Base-by-base conservation (phyloP, 2,797 vertebrate species). In the Spea hammondii region DNA sequence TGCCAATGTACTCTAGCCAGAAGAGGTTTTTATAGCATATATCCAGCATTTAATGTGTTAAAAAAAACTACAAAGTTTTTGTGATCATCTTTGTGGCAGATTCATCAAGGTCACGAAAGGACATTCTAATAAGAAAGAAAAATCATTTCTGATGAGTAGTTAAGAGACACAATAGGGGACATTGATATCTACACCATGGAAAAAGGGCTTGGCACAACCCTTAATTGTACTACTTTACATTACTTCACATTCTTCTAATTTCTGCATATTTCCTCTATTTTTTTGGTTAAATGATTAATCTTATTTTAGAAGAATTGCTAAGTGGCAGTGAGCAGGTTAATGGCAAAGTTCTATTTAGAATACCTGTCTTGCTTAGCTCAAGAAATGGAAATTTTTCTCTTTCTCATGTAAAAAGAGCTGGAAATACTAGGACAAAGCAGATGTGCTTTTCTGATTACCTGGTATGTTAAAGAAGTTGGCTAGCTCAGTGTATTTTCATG, bases 81-180 rank as follows among this genome's bases (percentile, higher is more conserved):
- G 44, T 66, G 57, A 48, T 72, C 17, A 44, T 73, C 48, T 47
- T 12, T 47, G 79, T 76, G 62, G 71, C 46, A 46, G 45, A 72
- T 54, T 81, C 44, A 76, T 32, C 74, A 81, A 81, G 74, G 79
- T 81, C 79, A 77, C 68, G 64, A 73, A 73, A 81, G 70, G 70
- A 77, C 74, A 72, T 76, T 76, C 59, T 77, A 77, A 81, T 77
- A 69, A n/a, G 64, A 81, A 70, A 81, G 70, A 62, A 79, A 77
- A 81, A 81, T 76, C 79, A 81, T 54, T 76, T 77, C 64, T 77
- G 79, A 81, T 81, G 65, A 72, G 79, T 72, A 70, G 66, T 76
- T 51, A 72, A 74, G 66, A 50, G 59, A 62, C 54, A 77, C 12
- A 81, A 71, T 62, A 71, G 71, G 55, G 46, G 77, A 72, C 62